These are phyloP conservation scores for Antrozous pallidus DNA, from an alignment of 2,797 vertebrate genomes.

Conservation along the genomic window DNA sequence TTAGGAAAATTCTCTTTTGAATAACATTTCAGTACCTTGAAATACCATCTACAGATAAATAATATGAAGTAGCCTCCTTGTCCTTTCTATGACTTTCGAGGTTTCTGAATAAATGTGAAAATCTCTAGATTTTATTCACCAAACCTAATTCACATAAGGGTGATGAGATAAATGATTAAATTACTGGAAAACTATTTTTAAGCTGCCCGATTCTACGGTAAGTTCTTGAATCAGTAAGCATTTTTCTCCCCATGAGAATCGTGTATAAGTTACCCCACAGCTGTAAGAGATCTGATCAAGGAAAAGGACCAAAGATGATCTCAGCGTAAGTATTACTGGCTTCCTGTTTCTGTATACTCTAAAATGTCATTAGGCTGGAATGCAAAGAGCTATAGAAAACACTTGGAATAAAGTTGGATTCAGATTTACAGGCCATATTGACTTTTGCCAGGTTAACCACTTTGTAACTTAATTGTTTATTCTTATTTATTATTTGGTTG, in stretches of 20 bases:
- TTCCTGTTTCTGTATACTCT: conserved; percentile 57
- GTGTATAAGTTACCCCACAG: conserved; percentile 56
- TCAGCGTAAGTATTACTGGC: conserved; percentile 51
- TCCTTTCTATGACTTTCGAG: neutral
- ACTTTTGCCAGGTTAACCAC: conserved; percentile 37
- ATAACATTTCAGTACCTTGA: neutral
- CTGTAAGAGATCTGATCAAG: conserved; percentile 67
- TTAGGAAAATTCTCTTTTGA: neutral
- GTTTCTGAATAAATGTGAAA: conserved; percentile 26
- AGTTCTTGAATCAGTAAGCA: conserved; percentile 42
- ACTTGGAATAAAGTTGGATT: conserved; percentile 46
- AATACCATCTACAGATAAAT: neutral
- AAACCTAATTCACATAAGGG: conserved; percentile 8
- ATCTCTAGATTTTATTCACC: neutral
- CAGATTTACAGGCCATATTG: conserved; percentile 45
- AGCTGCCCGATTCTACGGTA: conserved; percentile 36
- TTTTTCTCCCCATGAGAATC: conserved; percentile 39
- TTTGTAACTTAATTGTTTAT: conserved; percentile 58
- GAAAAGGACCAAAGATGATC: conserved; percentile 48
- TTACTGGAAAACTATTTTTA: conserved; percentile 49
- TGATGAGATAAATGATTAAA: conserved; percentile 45
- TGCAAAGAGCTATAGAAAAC: conserved; percentile 52
- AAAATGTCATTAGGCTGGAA: conserved; percentile 52
- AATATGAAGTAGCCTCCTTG: neutral
- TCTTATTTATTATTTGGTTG: conserved; percentile 56